Base-by-base conservation (phyloP, 2,113 vertebrate genomes). In the Dermatemys mawii region DNA sequence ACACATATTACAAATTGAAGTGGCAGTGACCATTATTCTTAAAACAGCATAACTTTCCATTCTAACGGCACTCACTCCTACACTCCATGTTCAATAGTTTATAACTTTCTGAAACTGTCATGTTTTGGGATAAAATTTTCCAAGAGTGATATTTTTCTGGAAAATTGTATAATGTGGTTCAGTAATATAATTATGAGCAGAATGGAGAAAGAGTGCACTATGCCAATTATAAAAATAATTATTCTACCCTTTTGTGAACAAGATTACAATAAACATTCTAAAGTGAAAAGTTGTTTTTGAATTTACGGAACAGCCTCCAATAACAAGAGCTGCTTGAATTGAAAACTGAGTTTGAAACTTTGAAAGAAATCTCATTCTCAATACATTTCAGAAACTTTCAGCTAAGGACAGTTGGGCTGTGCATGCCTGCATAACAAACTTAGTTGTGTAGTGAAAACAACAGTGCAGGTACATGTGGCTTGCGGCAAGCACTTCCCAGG, bases 11-110 rank as follows among this genome's bases (percentile, higher is more conserved):
- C 90, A 86, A 92, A 94, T 38, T 93, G 88, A 88, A 97, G 78
- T 80, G 57, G 91, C 92, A 95, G 93, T 86, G 84, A 93, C 88
- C 96, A 96, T 90, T 87, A 57, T 86, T 88, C 84, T 73, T 91
- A 93, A 90, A 94, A 90, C 6, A 91, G 82, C 55, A 82, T 93
- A 94, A 96, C 94, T 96, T 95, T 95, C 91, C 94, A 87, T 63
- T 83, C 91, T 94, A 90, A 92, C 35, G 22, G 79, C 75, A 49
- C 55, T 94, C 2, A 1, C 46, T 78, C 85, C 86, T 83, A 81
- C 0, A 0, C 1, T 63, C 49, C 0, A 0, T 0, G 0, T 53
- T 87, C 88, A 86, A 78, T 53, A 55, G 49, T 85, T 93, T 93
- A 85, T 80, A 90, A 85, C 88, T 93, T 94, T 78, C 73, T 9